These are phyloP conservation scores for Scomber colias DNA, from an alignment of 2,113 vertebrate species.

Conservation along the genomic window DNA sequence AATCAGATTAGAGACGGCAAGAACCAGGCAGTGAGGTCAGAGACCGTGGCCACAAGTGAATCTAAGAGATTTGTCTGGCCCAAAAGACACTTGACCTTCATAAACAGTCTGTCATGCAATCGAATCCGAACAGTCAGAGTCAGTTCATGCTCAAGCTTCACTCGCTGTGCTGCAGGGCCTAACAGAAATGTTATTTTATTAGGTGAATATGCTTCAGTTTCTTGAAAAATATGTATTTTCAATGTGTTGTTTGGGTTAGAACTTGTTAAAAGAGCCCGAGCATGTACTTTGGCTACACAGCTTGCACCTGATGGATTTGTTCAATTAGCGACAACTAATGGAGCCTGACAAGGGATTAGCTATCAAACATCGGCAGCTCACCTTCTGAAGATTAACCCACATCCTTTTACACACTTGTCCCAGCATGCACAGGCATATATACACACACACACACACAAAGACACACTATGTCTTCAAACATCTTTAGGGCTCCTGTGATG, in stretches of 20 bases:
- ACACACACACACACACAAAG: conserved; percentile 15
- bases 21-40: conserved; percentile 39
- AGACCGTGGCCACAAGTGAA: conserved; percentile 50
- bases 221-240: not conserved
- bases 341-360: conserved; percentile 73
- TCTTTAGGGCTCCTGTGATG: conserved; percentile 35
- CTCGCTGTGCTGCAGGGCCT: not conserved
- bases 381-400: conserved; percentile 73
- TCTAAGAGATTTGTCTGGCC: conserved; percentile 64
- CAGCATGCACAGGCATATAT: conserved; percentile 26
- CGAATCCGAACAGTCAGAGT: not conserved
- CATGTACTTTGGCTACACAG: conserved; percentile 21
- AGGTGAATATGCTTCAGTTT: not conserved
- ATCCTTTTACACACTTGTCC: conserved; percentile 55
- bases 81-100: conserved; percentile 44
- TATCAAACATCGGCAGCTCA: conserved; percentile 69
- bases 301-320: conserved; percentile 53
- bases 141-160: not conserved
- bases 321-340: conserved; percentile 67
- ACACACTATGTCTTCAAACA: conserved; percentile 20
- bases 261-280: not conserved
- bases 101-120: conserved; percentile 8
- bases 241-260: not conserved
- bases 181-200: not conserved
- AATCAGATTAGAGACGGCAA: conserved; percentile 56